A percentile compares a stretch with the other conserved stretches of the same genome.
phyloP scores from a whole-genome alignment of 2,888 invertebrate genomes.

The Cryptocephalus primarius region DNA sequence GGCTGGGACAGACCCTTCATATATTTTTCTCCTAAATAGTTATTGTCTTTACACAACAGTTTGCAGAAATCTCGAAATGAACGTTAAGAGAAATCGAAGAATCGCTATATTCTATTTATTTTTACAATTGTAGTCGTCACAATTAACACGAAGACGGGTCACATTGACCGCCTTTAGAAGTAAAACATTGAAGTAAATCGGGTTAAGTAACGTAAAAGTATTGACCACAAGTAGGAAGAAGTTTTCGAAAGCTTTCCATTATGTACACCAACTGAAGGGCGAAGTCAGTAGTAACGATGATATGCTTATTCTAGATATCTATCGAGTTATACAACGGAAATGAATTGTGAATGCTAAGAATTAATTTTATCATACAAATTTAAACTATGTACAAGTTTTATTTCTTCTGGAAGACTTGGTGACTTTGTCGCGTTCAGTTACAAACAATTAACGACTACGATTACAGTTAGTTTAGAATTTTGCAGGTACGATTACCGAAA shows the following conservation, averaged over 20 bases:
- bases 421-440: slow-evolving; percentile 21
- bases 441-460: no score
- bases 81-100: background rate
- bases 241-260: slow-evolving; percentile 4
- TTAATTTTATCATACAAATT: background rate
- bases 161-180: background rate
- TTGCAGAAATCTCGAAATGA: slow-evolving; percentile 11
- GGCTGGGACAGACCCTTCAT: no score
- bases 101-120: background rate
- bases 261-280: background rate
- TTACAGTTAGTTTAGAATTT: slow-evolving; percentile 6
- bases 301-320: slow-evolving; percentile 30
- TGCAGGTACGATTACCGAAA: slow-evolving; percentile 1
- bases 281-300: slow-evolving; percentile 16
- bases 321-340: slow-evolving; percentile 10
- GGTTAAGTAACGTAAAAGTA: slow-evolving; percentile 24
- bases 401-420: slow-evolving; percentile 28
- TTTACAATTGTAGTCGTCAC: background rate
- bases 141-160: no score
- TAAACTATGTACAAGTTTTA: slow-evolving; percentile 13
- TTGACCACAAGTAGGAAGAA: slow-evolving; percentile 40
- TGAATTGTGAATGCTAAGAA: slow-evolving; percentile 32
- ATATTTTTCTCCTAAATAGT: slow-evolving; percentile 30
- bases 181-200: background rate
- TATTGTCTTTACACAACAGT: slow-evolving; percentile 42